Percentiles rank a stretch among this genome's conserved stretches.
phyloP scores from a whole-genome alignment of 2,113 vertebrate species.

The Serranochromis macrocephalus region DNA sequence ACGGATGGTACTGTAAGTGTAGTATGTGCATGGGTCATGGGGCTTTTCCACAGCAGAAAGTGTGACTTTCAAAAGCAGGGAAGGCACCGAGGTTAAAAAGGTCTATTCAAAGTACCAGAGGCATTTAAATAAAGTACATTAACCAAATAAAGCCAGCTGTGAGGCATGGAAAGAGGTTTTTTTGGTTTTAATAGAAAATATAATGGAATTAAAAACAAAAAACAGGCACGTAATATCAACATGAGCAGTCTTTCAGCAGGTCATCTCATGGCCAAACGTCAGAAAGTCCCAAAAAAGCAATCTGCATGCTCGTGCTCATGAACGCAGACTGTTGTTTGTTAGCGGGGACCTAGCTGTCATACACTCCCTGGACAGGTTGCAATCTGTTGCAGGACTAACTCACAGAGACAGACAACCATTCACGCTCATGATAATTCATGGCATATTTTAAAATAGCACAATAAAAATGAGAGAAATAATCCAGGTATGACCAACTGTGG shows the following conservation, averaged over 20 bases:
- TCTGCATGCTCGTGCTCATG: background rate
- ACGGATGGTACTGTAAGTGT: background rate
- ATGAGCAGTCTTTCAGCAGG: background rate
- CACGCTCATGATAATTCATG: background rate
- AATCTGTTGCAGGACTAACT: background rate
- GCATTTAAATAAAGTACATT: background rate
- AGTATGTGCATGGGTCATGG: background rate
- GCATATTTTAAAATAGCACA: background rate
- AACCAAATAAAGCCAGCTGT: background rate
- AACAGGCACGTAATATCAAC: background rate
- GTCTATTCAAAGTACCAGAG: background rate
- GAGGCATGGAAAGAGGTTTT: background rate
- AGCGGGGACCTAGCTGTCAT: background rate
- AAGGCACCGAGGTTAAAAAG: background rate
- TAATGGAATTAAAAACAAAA: background rate
- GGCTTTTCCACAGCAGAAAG: background rate
- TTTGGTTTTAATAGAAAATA: background rate
- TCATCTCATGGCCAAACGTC: background rate
- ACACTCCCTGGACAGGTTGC: background rate
- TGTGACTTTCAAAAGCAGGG: background rate
- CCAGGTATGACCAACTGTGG: background rate
- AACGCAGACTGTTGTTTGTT: background rate
- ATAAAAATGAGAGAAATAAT: background rate
- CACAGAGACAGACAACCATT: background rate
- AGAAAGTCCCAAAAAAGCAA: background rate